Conservation (phyloP, 2,888 invertebrate genomes). For the Nemurella pictetii region DNA sequence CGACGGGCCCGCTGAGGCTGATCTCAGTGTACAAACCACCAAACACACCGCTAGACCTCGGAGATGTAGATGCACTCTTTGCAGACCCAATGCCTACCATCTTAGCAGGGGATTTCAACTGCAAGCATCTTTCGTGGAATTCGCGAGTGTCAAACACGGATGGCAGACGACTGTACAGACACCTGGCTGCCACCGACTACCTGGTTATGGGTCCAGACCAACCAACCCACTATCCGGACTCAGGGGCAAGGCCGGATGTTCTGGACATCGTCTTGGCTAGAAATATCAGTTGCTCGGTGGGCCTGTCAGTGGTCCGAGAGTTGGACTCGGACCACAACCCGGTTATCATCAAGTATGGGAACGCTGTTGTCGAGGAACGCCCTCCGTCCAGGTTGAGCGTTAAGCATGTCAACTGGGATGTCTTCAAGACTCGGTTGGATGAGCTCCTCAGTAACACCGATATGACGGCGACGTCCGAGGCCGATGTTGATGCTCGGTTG, state of each 20-base stretch:
- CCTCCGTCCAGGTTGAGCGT: neutral
- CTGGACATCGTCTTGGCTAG: neutral
- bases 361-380: neutral
- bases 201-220: neutral
- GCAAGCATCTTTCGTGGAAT: neutral
- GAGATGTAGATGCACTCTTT: neutral
- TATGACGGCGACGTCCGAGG: neutral
- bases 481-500: neutral
- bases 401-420: neutral
- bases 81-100: neutral
- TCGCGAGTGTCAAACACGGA: neutral
- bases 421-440: too few species aligned
- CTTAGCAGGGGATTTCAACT: constrained; percentile 18
- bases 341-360: neutral
- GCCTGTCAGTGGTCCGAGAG: neutral
- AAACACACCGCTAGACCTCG: neutral
- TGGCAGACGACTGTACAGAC: neutral
- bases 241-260: too few species aligned
- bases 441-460: too few species aligned
- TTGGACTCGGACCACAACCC: neutral
- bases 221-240: too few species aligned
- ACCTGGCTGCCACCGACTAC: neutral
- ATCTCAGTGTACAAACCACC: neutral
- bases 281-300: neutral
- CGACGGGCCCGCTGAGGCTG: neutral